Percentiles rank a stretch among this genome's conserved stretches.
These are phyloP conservation scores for Hypomesus transpacificus DNA, from an alignment of 2,113 vertebrate species.

Conservation along the genomic window DNA sequence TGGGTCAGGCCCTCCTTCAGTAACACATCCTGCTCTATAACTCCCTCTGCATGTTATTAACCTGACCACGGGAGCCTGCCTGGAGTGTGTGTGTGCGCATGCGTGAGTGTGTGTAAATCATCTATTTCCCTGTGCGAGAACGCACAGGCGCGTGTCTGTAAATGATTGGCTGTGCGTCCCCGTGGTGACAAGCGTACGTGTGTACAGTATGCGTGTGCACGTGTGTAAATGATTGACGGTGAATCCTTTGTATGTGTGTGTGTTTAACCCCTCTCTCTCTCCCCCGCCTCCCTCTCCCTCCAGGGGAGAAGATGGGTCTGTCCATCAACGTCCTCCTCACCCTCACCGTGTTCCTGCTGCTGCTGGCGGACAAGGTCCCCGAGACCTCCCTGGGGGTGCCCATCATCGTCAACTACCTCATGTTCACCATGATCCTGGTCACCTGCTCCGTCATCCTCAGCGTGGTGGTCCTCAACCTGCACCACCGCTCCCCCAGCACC, in stretches of 20 bases:
- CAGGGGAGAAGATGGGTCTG: constrained; percentile 92
- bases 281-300: background rate
- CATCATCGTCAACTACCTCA: constrained; percentile 89
- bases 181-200: background rate
- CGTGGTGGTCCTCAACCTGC: constrained; percentile 87
- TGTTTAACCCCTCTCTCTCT: background rate
- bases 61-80: background rate
- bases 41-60: constrained; percentile 18
- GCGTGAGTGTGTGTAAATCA: constrained; percentile 4
- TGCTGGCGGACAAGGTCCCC: constrained; percentile 87
- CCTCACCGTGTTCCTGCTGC: constrained; percentile 87
- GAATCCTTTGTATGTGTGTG: background rate
- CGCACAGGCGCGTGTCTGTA: no score
- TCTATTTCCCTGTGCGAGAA: background rate
- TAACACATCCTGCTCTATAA: constrained; percentile 16
- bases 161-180: no score
- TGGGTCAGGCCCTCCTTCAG: background rate
- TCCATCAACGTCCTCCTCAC: constrained; percentile 89
- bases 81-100: background rate
- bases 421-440: constrained; percentile 90
- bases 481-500: constrained; percentile 85
- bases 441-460: constrained; percentile 89
- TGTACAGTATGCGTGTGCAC: background rate
- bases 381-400: constrained; percentile 87
- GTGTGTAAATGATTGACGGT: background rate